A percentile compares a stretch with the other conserved stretches of the same genome.
Evolutionary conservation across 23 tunicate species (phyloP).

Genomic region (Trididemnum clinides): DNA sequence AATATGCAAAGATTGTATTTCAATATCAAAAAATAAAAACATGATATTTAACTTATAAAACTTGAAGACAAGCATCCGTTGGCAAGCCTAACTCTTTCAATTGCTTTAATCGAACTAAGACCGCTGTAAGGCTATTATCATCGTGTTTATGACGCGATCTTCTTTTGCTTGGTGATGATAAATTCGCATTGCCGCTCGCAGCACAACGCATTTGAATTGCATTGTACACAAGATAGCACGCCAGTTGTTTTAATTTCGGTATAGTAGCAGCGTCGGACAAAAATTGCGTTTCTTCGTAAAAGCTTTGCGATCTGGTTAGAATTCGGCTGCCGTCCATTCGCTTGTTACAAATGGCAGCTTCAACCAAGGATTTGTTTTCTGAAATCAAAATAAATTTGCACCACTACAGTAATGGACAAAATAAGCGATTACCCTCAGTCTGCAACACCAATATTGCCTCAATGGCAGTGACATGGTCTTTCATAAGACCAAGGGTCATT

Average conservation of each 20-base stretch:
- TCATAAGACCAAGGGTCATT: no score
- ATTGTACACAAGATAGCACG: constrained; percentile 29
- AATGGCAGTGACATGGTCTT: no score
- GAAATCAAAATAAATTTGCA: background rate
- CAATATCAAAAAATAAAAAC: background rate
- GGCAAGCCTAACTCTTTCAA: background rate
- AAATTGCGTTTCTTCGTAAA: background rate
- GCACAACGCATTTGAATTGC: background rate
- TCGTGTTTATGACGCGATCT: background rate
- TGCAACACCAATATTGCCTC: no score
- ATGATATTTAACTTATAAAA: background rate
- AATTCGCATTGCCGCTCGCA: background rate
- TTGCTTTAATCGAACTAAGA: constrained; percentile 7
- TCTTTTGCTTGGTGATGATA: constrained; percentile 23
- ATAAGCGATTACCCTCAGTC: no score
- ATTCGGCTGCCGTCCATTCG: background rate
- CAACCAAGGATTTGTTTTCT: constrained; percentile 15
- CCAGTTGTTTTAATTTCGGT: background rate
- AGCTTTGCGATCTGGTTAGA: constrained; percentile 19
- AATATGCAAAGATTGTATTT: background rate
- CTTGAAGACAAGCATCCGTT: background rate
- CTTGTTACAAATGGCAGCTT: background rate
- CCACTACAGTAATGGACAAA: no score
- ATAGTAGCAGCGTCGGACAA: background rate
- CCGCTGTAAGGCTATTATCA: background rate